A percentile compares a stretch with the other conserved stretches of the same genome.
phyloP scores from a whole-genome alignment of 2,113 vertebrate genomes.

The Bufo gargarizans region DNA sequence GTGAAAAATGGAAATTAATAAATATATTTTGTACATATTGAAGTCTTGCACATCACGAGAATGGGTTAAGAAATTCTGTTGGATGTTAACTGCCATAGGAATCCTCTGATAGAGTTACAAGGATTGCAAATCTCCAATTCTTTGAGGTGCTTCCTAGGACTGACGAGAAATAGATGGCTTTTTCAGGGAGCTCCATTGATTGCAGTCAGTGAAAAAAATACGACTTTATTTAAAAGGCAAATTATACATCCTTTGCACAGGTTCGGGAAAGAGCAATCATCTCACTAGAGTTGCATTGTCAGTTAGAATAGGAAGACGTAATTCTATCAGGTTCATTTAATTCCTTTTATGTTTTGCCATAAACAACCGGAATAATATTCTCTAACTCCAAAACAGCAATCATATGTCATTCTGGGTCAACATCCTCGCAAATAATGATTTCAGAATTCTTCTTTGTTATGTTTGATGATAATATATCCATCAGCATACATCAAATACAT shows the following conservation, averaged over 20 bases:
- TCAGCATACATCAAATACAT: background rate
- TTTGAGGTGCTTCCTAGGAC: background rate
- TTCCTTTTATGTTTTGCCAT: constrained; percentile 37
- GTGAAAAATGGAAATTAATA: background rate
- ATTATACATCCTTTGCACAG: constrained; percentile 17
- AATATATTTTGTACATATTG: constrained; percentile 2
- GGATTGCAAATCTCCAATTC: background rate
- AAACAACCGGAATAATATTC: constrained; percentile 9
- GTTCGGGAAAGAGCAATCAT: constrained; percentile 26
- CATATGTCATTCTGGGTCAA: constrained; percentile 25
- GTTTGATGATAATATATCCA: constrained; percentile 27
- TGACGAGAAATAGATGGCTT: background rate
- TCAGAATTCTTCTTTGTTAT: constrained; percentile 1
- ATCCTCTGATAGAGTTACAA: background rate
- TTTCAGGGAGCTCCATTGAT: constrained; percentile 26
- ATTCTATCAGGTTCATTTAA: constrained; percentile 34
- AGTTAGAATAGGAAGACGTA: background rate
- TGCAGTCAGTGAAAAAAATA: constrained; percentile 21
- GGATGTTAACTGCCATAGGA: constrained; percentile 24
- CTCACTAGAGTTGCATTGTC: constrained; percentile 27
- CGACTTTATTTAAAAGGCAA: constrained; percentile 42
- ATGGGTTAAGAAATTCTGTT: background rate
- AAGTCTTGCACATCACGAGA: background rate
- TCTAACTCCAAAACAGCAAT: constrained; percentile 33
- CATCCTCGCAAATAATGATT: constrained; percentile 20